Evolutionary conservation across 2,113 vertebrate genomes (phyloP), one percentile per base, ranked within the genome.

Genomic region (Cynopterus brachyotis): DNA sequence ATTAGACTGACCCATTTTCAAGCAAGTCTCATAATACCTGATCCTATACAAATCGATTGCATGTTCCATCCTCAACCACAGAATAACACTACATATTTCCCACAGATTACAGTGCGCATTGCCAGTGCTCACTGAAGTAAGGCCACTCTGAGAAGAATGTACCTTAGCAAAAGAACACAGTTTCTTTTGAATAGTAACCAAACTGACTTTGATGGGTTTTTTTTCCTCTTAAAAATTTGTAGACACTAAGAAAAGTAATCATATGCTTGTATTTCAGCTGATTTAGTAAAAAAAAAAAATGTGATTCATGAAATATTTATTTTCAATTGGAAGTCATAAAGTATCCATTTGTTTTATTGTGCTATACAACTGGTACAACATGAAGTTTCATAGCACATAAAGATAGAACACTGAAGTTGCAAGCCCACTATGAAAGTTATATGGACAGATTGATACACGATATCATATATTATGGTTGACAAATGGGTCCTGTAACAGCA

Each of bases 221-320:
- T 95, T 94, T 83, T n/a, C 12, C 10, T 86, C 32, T 26, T 57
- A 90, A 91, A 82, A 95, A 13, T 60, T 17, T 78, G 57, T 91
- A 89, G 76, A 95, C 9, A 60, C 60, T 86, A 86, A 83, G 32
- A 90, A 91, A 95, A 91, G 20, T 60, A 90, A 86, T 75, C 60
- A 60, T 59, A 84, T 76, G 80, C 37, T 94, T 92, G 60, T 37
- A 78, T 93, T 96, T 91, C 70, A 91, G 69, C 84, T 92, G 30
- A 85, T 97, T 88, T 55, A 62, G 62, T 96, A 97, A 97, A 57
- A 91, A 95, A 91, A 95, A 92, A 97, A 82, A 96, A 97, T 76
- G 40, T 80, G 86, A 4, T 15, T 40, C 37, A 22, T 92, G 17
- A 97, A 91, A 16, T 76, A 91, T 95, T 96, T 96, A 42, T 97